Base-by-base conservation (phyloP, 2,113 vertebrate genomes). In the Eonycteris spelaea region DNA sequence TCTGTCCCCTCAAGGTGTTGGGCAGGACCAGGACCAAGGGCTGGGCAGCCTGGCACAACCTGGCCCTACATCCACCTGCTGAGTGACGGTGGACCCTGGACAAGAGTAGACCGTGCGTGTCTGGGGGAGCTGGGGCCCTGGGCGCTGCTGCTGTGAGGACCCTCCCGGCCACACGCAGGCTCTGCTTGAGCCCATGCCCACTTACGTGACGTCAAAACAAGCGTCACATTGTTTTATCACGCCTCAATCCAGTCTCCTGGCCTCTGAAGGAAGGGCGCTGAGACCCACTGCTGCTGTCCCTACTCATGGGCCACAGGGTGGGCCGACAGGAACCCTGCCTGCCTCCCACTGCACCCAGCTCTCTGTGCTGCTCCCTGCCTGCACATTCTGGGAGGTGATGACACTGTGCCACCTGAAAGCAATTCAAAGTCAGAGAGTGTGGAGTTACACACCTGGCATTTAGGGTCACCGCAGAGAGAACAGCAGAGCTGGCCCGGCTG, bases 81-180 rank as follows among this genome's bases (percentile, higher is more conserved):
- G 11, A 1, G 33, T 21, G 43, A 35, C 16, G 2, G 35, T 40
- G 48, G 48, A 68, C 7, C 48, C 61, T 6, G 0, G 28, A 57
- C 14, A 33, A 26, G 63, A 3, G 5, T 2, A 6, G 90, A 61
- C 53, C 15, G 15, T 5, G 55, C 40, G 57, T 5, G 2, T 22
- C 30, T 12, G 22, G 9, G 45, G 40, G 24, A 3, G 35, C 21
- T 10, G 4, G 48, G 61, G 26, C 3, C 51, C 48, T 55, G 22
- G 22, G 21, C 2, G 2, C 59, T 6, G 2, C 73, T 0, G 1
- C 70, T 5, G 5, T 5, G 6, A 10, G 53, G 10, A 51, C 10
- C 13, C 38, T 2, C 13, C 0, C 11, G 14, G 70, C 28, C 57
- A 13, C 48, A 51, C 14, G 48, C 48, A 51, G 48, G 48, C 48